Evolutionary conservation across 2,888 invertebrate species (phyloP).

Genomic region (Watsonalla binaria): DNA sequence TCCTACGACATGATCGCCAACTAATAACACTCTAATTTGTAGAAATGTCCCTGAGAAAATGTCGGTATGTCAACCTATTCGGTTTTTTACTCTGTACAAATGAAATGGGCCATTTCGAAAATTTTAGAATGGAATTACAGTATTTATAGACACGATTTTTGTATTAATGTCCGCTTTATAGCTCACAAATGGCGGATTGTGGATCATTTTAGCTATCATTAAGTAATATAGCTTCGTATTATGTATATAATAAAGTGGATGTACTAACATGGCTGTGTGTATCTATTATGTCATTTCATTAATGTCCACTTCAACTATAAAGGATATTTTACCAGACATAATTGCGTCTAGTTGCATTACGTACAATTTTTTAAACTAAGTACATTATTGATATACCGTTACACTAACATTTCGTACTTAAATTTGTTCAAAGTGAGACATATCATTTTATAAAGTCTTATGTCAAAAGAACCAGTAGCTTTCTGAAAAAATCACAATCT

Average conservation of each 20-base stretch:
- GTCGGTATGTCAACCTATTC: conserved; percentile 72
- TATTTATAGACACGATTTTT: conserved; percentile 45
- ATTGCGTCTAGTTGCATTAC: too few species aligned
- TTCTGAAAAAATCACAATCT: too few species aligned
- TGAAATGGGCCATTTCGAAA: conserved; percentile 55
- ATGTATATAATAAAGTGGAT: not conserved
- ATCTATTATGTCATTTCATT: not conserved
- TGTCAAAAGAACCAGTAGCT: too few species aligned
- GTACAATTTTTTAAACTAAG: too few species aligned
- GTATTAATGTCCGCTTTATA: conserved; percentile 39
- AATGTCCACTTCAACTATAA: not conserved
- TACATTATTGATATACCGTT: too few species aligned
- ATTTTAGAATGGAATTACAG: conserved; percentile 47
- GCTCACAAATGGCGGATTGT: conserved; percentile 37
- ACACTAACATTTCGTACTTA: too few species aligned
- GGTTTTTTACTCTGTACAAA: conserved; percentile 49
- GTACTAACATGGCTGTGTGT: not conserved
- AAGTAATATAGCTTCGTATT: conserved; percentile 4
- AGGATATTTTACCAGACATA: not conserved
- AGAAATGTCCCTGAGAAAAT: conserved; percentile 78
- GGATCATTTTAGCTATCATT: conserved; percentile 32
- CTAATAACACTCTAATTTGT: conserved; percentile 76
- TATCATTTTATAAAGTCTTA: too few species aligned
- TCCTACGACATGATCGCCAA: conserved; percentile 74
- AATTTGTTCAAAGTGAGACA: too few species aligned